These are phyloP conservation scores for Psittacula cyanocephala DNA, from an alignment of 2,113 vertebrate species.

Conservation along the genomic window DNA sequence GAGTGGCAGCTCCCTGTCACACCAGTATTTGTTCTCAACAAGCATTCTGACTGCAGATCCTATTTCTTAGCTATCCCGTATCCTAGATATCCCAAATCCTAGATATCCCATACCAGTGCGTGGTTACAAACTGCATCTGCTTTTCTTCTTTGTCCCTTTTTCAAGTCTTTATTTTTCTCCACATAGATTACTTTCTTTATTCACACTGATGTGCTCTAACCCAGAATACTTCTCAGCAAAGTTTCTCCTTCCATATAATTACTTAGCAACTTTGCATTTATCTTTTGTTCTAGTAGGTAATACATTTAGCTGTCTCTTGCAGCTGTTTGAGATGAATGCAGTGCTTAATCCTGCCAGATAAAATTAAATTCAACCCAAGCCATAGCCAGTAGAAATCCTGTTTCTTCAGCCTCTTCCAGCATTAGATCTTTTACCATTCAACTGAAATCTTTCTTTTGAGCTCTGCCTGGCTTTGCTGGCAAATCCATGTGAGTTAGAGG, in stretches of 20 bases:
- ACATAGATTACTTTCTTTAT: neutral
- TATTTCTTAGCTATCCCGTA: neutral
- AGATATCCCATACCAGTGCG: neutral
- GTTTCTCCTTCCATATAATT: neutral
- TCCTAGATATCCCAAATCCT: neutral
- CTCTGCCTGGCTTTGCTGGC: neutral
- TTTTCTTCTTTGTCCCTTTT: neutral
- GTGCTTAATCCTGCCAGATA: neutral
- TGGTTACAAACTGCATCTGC: neutral
- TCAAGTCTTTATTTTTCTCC: neutral
- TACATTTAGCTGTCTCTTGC: neutral
- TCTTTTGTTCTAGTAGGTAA: neutral
- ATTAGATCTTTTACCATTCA: neutral
- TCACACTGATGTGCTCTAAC: neutral
- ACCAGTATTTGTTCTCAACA: neutral
- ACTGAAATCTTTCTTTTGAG: neutral
- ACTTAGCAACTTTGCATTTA: neutral
- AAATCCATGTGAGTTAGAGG: neutral
- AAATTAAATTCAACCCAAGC: neutral
- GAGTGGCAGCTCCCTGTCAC: neutral
- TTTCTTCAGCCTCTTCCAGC: neutral
- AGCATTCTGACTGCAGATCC: neutral
- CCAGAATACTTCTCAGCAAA: neutral
- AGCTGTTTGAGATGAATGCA: neutral
- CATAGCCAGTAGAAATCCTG: neutral